A percentile compares a stretch with the other conserved stretches of the same genome.
phyloP scores from a whole-genome alignment of 2,113 vertebrate genomes.

The Gallinago media region DNA sequence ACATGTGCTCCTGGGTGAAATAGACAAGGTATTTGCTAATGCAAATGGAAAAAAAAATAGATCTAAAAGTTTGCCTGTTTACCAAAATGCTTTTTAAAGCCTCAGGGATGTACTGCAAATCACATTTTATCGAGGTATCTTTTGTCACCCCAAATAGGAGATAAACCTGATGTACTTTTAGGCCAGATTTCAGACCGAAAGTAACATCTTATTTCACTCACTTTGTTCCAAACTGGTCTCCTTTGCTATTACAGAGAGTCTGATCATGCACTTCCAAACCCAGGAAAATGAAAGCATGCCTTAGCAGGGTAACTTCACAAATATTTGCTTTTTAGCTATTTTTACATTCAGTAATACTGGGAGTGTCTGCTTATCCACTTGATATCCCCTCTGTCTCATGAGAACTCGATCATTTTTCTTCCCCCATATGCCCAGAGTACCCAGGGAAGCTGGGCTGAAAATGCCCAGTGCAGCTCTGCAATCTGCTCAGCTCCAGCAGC shows the following conservation, averaged over 20 bases:
- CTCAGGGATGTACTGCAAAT: slow-evolving; percentile 11
- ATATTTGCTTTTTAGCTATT: slow-evolving; percentile 45
- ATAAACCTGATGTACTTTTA: slow-evolving; percentile 52
- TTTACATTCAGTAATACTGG: slow-evolving; percentile 13
- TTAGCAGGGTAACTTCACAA: slow-evolving; percentile 36
- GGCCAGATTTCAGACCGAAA: slow-evolving; percentile 66
- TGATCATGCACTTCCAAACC: not conserved
- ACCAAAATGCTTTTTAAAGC: slow-evolving; percentile 38
- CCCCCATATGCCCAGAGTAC: slow-evolving; percentile 60
- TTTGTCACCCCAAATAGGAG: slow-evolving; percentile 50
- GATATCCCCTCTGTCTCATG: not conserved
- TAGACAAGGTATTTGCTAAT: not conserved
- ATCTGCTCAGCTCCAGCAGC: slow-evolving; percentile 76
- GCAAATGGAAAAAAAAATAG: slow-evolving; percentile 25
- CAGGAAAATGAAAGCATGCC: slow-evolving; percentile 8
- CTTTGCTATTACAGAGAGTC: slow-evolving; percentile 27
- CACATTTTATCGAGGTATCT: slow-evolving; percentile 26
- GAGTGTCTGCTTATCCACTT: slow-evolving; percentile 45
- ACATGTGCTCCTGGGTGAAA: not conserved
- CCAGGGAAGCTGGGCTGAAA: slow-evolving; percentile 59
- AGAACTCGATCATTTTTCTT: slow-evolving; percentile 68
- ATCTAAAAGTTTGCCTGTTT: slow-evolving; percentile 58
- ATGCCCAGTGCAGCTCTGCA: slow-evolving; percentile 81
- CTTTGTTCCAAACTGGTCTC: slow-evolving; percentile 24
- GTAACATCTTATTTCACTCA: slow-evolving; percentile 51